These are phyloP conservation scores for Rhinoderma darwinii DNA, from an alignment of 2,113 vertebrate genomes.

Conservation along the genomic window DNA sequence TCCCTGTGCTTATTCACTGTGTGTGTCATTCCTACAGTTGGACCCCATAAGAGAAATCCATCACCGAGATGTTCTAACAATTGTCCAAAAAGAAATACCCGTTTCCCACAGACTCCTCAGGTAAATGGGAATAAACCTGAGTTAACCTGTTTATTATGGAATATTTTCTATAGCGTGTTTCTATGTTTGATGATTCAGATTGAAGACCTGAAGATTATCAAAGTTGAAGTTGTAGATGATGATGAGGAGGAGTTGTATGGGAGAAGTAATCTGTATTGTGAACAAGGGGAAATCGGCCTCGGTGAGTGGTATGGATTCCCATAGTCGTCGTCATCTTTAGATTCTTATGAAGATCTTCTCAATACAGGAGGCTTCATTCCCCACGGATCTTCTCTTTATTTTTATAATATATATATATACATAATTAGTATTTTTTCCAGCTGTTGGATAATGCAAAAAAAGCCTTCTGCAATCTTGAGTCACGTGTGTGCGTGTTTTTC, in stretches of 20 bases:
- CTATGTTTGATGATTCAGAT: not conserved
- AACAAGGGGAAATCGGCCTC: not conserved
- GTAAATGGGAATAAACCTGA: not conserved
- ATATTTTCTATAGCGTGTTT: not conserved
- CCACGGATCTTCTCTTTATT: not conserved
- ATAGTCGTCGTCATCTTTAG: too few species aligned
- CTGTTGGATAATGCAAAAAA: not conserved
- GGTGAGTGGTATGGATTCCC: not conserved
- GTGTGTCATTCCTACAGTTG: not conserved
- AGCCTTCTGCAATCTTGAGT: not conserved
- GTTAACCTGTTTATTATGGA: not conserved
- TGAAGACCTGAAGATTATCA: not conserved
- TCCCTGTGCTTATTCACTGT: not conserved
- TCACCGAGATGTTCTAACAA: not conserved
- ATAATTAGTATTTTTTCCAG: not conserved
- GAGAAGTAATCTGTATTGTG: not conserved
- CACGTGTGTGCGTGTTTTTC: not conserved
- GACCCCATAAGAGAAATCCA: too few species aligned
- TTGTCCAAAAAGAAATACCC: not conserved
- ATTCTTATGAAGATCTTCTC: too few species aligned
- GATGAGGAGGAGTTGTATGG: not conserved
- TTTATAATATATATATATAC: not conserved
- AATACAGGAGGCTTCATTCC: not conserved
- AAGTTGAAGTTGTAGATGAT: constrained; percentile 7
- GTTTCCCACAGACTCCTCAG: not conserved